Evolutionary conservation across 2,888 invertebrate genomes (phyloP).

Genomic region (Suillia variegata): DNA sequence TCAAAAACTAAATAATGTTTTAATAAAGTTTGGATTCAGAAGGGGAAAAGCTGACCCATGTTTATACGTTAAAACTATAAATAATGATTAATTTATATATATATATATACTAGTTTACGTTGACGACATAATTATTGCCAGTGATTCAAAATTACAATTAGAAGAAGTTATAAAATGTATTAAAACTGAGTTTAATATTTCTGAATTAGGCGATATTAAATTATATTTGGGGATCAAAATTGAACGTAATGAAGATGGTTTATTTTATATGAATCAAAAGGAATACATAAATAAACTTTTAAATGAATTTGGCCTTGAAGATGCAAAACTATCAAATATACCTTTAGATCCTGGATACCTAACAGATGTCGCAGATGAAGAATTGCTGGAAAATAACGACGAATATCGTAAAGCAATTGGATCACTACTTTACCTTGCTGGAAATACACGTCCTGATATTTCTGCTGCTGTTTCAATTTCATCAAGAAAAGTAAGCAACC

Average conservation of each 20-base stretch:
- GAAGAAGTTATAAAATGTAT: not conserved
- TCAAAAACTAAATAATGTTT: slow-evolving; percentile 1
- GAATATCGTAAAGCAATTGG: too few species aligned
- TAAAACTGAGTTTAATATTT: slow-evolving; percentile 11
- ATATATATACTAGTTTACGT: too few species aligned
- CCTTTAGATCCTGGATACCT: slow-evolving; percentile 21
- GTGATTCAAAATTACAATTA: not conserved
- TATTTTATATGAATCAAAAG: too few species aligned
- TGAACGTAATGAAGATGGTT: not conserved
- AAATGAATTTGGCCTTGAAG: too few species aligned
- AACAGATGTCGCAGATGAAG: too few species aligned
- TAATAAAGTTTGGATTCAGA: slow-evolving; percentile 19
- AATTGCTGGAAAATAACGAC: too few species aligned
- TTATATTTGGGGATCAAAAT: slow-evolving; percentile 17
- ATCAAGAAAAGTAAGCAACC: too few species aligned
- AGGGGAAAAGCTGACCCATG: slow-evolving; percentile 17
- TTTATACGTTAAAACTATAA: too few species aligned
- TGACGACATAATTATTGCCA: slow-evolving; percentile 14
- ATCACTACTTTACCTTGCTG: slow-evolving; percentile 10
- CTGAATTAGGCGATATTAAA: slow-evolving; percentile 13
- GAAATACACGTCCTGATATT: slow-evolving; percentile 14
- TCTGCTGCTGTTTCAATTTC: too few species aligned
- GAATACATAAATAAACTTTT: too few species aligned
- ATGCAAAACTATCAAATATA: too few species aligned
- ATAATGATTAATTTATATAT: too few species aligned